Evolutionary conservation across 2,797 vertebrate species (phyloP).

Genomic region (Coilia nasus): DNA sequence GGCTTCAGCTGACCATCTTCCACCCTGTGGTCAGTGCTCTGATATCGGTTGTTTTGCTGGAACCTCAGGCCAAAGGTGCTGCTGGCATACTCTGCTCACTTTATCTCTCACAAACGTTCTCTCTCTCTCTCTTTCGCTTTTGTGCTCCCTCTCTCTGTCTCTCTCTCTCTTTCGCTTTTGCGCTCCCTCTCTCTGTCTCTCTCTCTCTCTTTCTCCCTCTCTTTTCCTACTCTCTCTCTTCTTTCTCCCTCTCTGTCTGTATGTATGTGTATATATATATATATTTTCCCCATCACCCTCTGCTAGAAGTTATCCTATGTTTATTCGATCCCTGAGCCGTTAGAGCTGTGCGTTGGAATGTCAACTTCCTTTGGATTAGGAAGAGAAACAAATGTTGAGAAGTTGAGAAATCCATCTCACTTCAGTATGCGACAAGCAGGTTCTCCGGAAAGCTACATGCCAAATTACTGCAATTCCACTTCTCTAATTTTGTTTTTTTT

Average conservation of each 20-base stretch:
- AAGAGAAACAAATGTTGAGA: background rate
- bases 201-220: no score
- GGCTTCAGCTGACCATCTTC: background rate
- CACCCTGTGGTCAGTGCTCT: background rate
- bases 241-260: no score
- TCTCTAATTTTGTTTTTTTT: background rate
- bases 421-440: background rate
- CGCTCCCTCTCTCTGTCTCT: background rate
- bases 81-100: background rate
- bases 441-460: background rate
- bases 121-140: background rate
- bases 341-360: background rate
- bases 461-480: background rate
- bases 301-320: background rate
- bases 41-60: slow-evolving; percentile 15
- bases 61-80: background rate
- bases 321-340: background rate
- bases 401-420: no score
- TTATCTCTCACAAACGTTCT: background rate
- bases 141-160: no score
- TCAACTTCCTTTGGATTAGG: background rate
- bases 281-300: background rate
- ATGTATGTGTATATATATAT: no score
- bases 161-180: no score
- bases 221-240: no score